phyloP scores from a whole-genome alignment of 1,140 invertebrate genomes.

The Drosophila truncata region DNA sequence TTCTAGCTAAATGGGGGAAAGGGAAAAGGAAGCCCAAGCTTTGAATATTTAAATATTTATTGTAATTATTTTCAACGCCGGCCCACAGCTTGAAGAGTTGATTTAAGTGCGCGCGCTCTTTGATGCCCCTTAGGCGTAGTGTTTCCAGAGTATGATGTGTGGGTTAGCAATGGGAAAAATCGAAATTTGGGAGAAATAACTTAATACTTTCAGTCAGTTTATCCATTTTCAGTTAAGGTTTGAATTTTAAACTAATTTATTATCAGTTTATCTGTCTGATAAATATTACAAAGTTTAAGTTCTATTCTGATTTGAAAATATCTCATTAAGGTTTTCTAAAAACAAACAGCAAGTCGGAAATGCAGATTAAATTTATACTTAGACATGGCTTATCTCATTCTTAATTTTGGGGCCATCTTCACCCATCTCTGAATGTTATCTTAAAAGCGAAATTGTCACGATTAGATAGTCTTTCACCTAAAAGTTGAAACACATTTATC shows the following conservation, averaged over 20 bases:
- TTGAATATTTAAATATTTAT: constrained; percentile 58
- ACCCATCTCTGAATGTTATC: constrained; percentile 3
- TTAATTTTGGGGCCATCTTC: constrained; percentile 2
- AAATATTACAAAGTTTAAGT: not conserved
- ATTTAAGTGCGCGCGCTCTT: constrained; percentile 33
- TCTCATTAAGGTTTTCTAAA: not conserved
- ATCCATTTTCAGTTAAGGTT: too few relatives aligned
- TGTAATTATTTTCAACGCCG: constrained; percentile 53
- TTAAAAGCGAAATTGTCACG: constrained; percentile 12
- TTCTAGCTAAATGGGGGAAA: constrained; percentile 18
- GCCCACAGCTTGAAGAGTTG: constrained; percentile 30
- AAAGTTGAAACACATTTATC: constrained; percentile 15
- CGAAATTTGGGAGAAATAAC: not conserved
- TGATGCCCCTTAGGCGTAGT: constrained; percentile 12
- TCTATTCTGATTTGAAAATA: not conserved
- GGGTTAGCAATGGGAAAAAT: not conserved
- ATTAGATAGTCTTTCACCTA: constrained; percentile 6
- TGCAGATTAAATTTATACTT: not conserved
- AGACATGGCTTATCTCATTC: not conserved
- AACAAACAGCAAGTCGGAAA: constrained; percentile 8
- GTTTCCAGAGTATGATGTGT: not conserved
- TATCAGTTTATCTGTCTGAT: too few relatives aligned
- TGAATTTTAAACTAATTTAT: too few relatives aligned
- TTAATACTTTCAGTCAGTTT: too few relatives aligned
- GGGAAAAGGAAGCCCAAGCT: constrained; percentile 33